A percentile compares a stretch with the other conserved stretches of the same genome.
Conservation (phyloP, 2,113 vertebrate genomes). For the Psilopogon haemacephalus region DNA sequence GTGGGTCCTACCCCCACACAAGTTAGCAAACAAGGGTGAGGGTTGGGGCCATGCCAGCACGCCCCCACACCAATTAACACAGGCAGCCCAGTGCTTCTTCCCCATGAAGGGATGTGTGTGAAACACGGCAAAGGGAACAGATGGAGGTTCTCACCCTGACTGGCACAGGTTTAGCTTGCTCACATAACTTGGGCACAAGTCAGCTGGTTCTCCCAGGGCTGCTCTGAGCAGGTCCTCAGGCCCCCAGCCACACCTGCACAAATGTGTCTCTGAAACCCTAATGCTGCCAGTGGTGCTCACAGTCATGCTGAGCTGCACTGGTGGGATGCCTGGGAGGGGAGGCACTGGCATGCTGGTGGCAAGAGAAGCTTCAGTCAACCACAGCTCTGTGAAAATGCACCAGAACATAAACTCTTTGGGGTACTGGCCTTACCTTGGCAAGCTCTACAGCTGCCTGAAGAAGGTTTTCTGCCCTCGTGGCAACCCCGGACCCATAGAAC, state of each 20-base stretch:
- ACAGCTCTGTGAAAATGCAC: rapidly evolving
- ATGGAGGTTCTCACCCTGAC: rapidly evolving
- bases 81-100: rapidly evolving
- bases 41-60: background rate
- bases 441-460: background rate
- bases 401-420: background rate
- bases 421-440: background rate
- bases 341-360: rapidly evolving
- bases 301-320: rapidly evolving
- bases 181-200: rapidly evolving
- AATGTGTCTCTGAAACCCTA: rapidly evolving
- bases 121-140: background rate
- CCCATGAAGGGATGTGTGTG: rapidly evolving
- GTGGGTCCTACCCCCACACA: background rate
- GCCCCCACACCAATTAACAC: rapidly evolving
- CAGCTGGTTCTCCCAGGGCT: background rate
- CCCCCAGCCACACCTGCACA: background rate
- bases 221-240: background rate
- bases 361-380: background rate
- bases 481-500: rapidly evolving
- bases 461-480: rapidly evolving
- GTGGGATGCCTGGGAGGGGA: background rate
- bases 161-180: background rate
- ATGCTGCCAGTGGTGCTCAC: rapidly evolving
- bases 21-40: background rate